Conservation (phyloP, 2,888 invertebrate genomes). For the Ornithoptera priamus region DNA sequence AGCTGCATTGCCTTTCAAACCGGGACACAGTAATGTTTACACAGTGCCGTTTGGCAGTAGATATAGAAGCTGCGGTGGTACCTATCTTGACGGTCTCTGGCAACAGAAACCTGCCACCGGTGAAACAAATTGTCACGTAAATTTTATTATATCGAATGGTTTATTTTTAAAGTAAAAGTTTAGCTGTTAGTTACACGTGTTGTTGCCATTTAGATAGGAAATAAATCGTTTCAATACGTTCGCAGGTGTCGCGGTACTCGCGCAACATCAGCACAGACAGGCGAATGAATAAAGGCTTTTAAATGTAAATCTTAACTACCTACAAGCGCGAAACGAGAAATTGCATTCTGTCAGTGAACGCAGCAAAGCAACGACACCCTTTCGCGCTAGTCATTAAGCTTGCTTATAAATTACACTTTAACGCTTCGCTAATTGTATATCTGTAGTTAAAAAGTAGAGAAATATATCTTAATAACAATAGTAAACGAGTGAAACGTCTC, state of each 20-base stretch:
- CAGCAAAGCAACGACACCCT: constrained; percentile 6
- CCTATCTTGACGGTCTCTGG: too few relatives aligned
- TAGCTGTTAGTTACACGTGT: constrained; percentile 18
- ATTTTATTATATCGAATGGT: constrained; percentile 7
- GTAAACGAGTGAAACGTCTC: too few relatives aligned
- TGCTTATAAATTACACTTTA: neutral
- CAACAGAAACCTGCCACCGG: too few relatives aligned
- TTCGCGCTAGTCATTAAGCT: constrained; percentile 3
- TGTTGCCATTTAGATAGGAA: constrained; percentile 17
- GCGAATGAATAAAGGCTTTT: constrained; percentile 39
- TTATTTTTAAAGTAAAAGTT: constrained; percentile 5
- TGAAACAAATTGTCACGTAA: neutral
- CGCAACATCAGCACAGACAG: constrained; percentile 36
- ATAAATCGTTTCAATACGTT: constrained; percentile 24
- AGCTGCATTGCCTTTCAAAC: too few relatives aligned
- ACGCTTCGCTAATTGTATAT: constrained; percentile 1
- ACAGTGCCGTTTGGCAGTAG: too few relatives aligned
- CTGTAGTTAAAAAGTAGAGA: neutral
- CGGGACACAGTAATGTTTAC: too few relatives aligned
- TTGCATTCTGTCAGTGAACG: constrained; percentile 22
- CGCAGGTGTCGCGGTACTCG: constrained; percentile 19
- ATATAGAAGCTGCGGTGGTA: too few relatives aligned
- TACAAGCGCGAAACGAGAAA: constrained; percentile 33
- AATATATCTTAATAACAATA: too few relatives aligned
- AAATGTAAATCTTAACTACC: constrained; percentile 40